Evolutionary conservation across 1,140 invertebrate species (phyloP), one percentile per base, ranked within the genome.

Genomic region (Hydropsyche tenuis): DNA sequence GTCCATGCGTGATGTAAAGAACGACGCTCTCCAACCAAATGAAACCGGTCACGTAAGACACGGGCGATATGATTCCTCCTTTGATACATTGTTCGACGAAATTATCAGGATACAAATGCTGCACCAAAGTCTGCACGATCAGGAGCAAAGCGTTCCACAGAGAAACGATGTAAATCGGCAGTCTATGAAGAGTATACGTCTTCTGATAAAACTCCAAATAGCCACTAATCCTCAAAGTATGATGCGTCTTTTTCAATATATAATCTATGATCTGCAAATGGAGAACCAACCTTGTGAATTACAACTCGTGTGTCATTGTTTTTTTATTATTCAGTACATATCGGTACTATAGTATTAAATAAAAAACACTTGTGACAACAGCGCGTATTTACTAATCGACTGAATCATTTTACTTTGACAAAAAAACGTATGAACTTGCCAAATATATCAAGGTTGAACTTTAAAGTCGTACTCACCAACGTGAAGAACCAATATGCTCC

Each of bases 191-290:
- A 53, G 86, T 83, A 78, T 87, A 85, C 3, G 87, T 90, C 5
- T 87, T 86, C 66, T 89, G 87, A 80, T 90, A 89, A 79, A 91
- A 91, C 30, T 91, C 89, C 69, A 90, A 83, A 77, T 90, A 91
- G 23, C 89, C 90, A 77, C 85, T 85, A 72, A 90, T 81, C 64
- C 89, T 82, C 22, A 90, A 80, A 66, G 83, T 80, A 75, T 89
- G 85, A 79, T 91, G 90, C 72, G 83, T 86, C 11, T 79, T 79
- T 79, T 88, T 88, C 0, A 88, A 80, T 56, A 88, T 78, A 75
- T 88, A 84, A 80, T 90, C 89, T 20, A 87, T 80, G 14, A 89
- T 65, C 86, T 88, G 76, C 79, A 37, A 37, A 37, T 37, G 9
- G 30, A 37, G 9, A 9, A 37, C 3, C 9, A 37, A 37, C 30